phyloP scores from a whole-genome alignment of 2,797 vertebrate genomes.

The Remorina albescens region DNA sequence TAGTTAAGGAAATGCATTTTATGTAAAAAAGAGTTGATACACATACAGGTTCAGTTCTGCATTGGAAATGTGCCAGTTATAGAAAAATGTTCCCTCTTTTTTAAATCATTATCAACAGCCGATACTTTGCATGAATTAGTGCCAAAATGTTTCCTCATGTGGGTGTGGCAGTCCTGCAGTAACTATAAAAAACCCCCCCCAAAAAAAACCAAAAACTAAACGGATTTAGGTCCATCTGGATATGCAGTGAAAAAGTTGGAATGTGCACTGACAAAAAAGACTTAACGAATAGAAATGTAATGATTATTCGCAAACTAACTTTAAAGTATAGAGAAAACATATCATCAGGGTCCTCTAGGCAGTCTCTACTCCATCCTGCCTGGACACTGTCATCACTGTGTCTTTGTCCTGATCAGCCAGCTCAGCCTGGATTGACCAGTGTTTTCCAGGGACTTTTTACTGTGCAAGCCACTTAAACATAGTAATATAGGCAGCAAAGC shows the following conservation, averaged over 20 bases:
- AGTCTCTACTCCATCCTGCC: not conserved
- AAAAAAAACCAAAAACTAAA: too few relatives aligned
- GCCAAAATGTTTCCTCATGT: constrained; percentile 55
- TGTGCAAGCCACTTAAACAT: not conserved
- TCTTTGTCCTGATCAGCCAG: constrained; percentile 33
- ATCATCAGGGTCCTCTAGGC: not conserved
- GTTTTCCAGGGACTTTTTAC: too few relatives aligned
- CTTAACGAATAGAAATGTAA: not conserved
- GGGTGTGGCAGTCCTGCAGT: constrained; percentile 57
- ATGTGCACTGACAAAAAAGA: not conserved
- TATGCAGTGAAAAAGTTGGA: not conserved
- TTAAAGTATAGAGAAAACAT: not conserved
- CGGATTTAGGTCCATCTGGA: constrained; percentile 5
- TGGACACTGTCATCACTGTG: constrained; percentile 7
- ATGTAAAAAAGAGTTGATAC: not conserved
- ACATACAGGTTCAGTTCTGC: not conserved
- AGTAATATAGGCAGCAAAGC: not conserved
- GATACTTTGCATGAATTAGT: constrained; percentile 5
- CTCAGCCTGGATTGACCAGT: not conserved
- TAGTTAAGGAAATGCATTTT: not conserved
- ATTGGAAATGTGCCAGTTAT: not conserved
- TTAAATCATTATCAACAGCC: constrained; percentile 17
- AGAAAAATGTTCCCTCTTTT: not conserved
- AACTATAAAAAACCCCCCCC: too few relatives aligned
- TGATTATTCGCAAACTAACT: not conserved